Percentiles rank a stretch among this genome's conserved stretches.
Conservation (phyloP, 2,888 invertebrate species). For the Macrostomum cliftonense region DNA sequence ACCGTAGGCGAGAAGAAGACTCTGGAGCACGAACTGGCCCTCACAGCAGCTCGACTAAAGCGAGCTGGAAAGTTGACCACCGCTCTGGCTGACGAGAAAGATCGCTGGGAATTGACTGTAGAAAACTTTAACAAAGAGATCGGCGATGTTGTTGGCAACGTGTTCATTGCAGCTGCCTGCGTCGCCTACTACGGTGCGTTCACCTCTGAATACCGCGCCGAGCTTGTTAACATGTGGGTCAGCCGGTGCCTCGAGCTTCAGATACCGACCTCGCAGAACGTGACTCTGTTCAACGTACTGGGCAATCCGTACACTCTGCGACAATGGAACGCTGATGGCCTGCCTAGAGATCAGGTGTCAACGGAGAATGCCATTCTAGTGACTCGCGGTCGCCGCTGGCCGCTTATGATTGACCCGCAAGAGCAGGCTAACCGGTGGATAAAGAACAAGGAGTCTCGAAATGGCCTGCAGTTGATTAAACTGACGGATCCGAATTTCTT, state of each 20-base stretch:
- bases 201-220: slow-evolving; percentile 29
- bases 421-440: slow-evolving; percentile 39
- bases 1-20: slow-evolving; percentile 50
- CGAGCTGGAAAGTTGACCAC: slow-evolving; percentile 66
- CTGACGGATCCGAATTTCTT: slow-evolving; percentile 34
- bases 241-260: slow-evolving; percentile 46
- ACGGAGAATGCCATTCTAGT: slow-evolving; percentile 39
- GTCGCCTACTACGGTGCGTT: slow-evolving; percentile 40
- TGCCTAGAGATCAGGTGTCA: slow-evolving; percentile 36
- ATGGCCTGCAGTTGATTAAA: slow-evolving; percentile 36
- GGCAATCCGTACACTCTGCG: slow-evolving; percentile 46
- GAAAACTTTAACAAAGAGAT: slow-evolving; percentile 22
- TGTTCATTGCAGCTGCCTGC: slow-evolving; percentile 38
- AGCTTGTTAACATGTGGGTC: slow-evolving; percentile 51
- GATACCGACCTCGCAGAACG: slow-evolving; percentile 53
- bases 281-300: slow-evolving; percentile 42
- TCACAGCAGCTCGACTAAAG: slow-evolving; percentile 57
- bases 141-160: slow-evolving; percentile 37
- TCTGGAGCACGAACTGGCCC: slow-evolving; percentile 52
- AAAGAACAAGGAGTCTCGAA: slow-evolving; percentile 24
- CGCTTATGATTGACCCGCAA: slow-evolving; percentile 40
- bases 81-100: slow-evolving; percentile 65
- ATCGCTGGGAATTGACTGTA: slow-evolving; percentile 60
- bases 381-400: slow-evolving; percentile 37
- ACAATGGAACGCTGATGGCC: slow-evolving; percentile 40